Conservation (phyloP, 2,888 invertebrate species). For the Drepanosiphum platanoidis region DNA sequence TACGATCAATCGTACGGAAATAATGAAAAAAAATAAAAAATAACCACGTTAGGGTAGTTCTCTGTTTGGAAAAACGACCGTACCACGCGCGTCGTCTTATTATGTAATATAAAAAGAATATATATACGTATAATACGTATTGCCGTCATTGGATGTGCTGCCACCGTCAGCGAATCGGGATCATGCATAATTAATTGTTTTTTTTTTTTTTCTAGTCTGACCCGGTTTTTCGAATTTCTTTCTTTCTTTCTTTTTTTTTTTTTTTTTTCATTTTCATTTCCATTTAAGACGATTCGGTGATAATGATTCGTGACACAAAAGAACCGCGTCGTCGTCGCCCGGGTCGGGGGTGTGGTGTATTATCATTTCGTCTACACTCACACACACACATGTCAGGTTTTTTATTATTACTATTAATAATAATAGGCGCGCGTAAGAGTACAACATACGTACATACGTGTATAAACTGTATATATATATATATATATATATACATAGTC, state of each 20-base stretch:
- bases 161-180: background rate
- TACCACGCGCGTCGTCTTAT: background rate
- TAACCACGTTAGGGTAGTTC: background rate
- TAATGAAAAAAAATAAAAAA: background rate
- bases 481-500: slow-evolving; percentile 11
- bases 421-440: slow-evolving; percentile 4
- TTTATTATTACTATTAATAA: slow-evolving; percentile 20
- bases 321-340: background rate
- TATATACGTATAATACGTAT: background rate
- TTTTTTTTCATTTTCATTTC: background rate
- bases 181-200: slow-evolving; percentile 32
- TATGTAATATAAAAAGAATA: background rate
- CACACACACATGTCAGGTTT: background rate
- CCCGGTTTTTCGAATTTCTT: background rate
- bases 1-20: background rate
- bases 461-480: slow-evolving; percentile 3
- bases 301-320: slow-evolving; percentile 34
- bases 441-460: background rate
- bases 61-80: background rate
- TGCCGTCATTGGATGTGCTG: background rate
- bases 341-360: background rate
- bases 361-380: background rate
- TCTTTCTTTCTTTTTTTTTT: background rate
- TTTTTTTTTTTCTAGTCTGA: background rate
- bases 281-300: slow-evolving; percentile 10